Conservation (phyloP, 2,888 invertebrate species). For the Ormia ochracea region DNA sequence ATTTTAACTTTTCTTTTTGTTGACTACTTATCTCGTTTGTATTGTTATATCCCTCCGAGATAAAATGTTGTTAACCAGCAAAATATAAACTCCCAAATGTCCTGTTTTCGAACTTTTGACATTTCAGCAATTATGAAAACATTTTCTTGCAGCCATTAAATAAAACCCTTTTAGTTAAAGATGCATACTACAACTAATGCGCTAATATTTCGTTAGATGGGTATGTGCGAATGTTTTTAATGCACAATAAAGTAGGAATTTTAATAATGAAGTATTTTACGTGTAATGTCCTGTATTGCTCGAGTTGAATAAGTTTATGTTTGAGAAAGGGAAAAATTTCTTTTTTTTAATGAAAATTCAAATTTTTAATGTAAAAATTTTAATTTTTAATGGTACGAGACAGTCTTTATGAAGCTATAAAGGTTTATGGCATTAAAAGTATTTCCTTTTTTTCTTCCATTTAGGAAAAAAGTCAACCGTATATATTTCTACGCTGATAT, state of each 20-base stretch:
- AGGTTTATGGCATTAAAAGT: constrained; percentile 35
- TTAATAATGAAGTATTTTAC: constrained; percentile 41
- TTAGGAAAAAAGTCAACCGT: not conserved
- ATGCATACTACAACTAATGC: constrained; percentile 1
- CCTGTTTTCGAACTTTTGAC: constrained; percentile 62
- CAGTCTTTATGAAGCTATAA: constrained; percentile 51
- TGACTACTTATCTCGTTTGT: constrained; percentile 3
- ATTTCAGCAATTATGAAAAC: constrained; percentile 63
- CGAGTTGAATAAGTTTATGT: not conserved
- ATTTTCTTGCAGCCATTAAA: constrained; percentile 52
- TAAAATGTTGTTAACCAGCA: not conserved
- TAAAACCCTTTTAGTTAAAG: constrained; percentile 40
- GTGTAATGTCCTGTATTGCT: constrained; percentile 37
- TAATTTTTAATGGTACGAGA: constrained; percentile 35
- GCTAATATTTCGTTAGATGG: not conserved
- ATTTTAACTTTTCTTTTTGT: constrained; percentile 19
- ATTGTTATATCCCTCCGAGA: constrained; percentile 13
- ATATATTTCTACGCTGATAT: no score
- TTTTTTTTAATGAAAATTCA: constrained; percentile 25
- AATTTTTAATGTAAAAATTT: constrained; percentile 41
- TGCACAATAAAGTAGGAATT: constrained; percentile 41
- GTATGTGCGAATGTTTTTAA: constrained; percentile 14
- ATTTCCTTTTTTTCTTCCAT: not conserved
- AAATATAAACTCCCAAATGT: constrained; percentile 57
- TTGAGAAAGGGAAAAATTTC: not conserved